Percentiles rank a stretch among this genome's conserved stretches.
Conservation (phyloP, 37 sponge, comb jelly and placozoan species). For the Petrosia ficiformis region DNA sequence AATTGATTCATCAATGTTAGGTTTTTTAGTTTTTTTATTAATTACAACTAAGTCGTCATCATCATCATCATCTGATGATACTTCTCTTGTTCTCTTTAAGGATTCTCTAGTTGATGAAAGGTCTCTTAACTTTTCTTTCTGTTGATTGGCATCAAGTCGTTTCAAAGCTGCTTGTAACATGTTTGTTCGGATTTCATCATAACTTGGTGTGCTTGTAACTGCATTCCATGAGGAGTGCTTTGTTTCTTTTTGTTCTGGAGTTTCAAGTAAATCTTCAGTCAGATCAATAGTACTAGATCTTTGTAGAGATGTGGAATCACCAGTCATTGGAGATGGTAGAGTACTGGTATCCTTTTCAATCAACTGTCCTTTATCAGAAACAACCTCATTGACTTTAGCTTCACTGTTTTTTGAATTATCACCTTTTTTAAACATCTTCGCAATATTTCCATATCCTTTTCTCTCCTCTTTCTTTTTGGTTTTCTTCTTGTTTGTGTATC, state of each 20-base stretch:
- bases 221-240: no score
- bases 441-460: not conserved
- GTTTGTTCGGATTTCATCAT: conserved; percentile 15
- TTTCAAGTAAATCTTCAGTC: not conserved
- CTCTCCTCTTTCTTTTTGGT: not conserved
- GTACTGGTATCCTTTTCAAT: not conserved
- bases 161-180: conserved; percentile 38
- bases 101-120: not conserved
- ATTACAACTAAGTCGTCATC: not conserved
- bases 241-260: not conserved
- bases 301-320: not conserved
- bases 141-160: not conserved
- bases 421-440: not conserved
- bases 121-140: not conserved
- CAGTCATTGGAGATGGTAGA: not conserved
- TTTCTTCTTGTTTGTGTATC: conserved; percentile 37
- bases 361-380: not conserved
- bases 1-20: no score
- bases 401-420: not conserved
- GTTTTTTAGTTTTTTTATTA: not conserved
- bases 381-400: not conserved
- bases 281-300: not conserved
- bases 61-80: not conserved
- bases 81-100: not conserved
- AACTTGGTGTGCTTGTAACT: no score